Conservation (phyloP, 1,140 invertebrate species). For the Macrocentrus cingulum region DNA sequence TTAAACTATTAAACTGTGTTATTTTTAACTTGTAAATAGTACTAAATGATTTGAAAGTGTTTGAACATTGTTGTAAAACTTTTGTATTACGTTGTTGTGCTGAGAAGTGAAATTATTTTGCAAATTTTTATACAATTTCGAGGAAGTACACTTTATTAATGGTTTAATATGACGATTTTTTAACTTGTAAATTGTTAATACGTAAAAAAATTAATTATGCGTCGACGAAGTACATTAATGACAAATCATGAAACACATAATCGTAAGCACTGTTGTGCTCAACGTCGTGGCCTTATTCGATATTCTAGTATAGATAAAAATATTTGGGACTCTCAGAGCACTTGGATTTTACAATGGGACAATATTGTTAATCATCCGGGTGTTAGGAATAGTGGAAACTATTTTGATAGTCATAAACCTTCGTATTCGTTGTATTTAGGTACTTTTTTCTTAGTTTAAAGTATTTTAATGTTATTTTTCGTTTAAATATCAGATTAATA, state of each 20-base stretch:
- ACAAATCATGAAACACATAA: conserved; percentile 38
- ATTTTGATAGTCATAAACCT: conserved; percentile 56
- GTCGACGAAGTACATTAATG: conserved; percentile 4
- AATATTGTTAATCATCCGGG: conserved; percentile 61
- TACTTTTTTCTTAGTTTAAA: conserved; percentile 31
- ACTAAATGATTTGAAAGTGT: no score
- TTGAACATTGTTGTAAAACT: no score
- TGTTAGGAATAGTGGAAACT: conserved; percentile 53
- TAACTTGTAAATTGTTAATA: no score
- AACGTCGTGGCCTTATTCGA: conserved; percentile 49
- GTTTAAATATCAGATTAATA: neutral
- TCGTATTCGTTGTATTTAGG: conserved; percentile 55
- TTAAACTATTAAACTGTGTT: no score
- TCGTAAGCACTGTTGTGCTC: conserved; percentile 45
- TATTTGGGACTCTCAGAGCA: conserved; percentile 59
- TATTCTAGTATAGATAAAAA: conserved; percentile 56
- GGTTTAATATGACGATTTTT: no score
- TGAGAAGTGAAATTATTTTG: no score
- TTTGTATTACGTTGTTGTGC: no score
- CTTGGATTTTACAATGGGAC: conserved; percentile 63
- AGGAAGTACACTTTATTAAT: no score
- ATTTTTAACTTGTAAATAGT: no score
- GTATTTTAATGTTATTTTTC: neutral
- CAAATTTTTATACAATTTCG: no score
- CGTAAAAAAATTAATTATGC: neutral